phyloP scores from a whole-genome alignment of 2,888 invertebrate species.

The Drosophila meridionalis region DNA sequence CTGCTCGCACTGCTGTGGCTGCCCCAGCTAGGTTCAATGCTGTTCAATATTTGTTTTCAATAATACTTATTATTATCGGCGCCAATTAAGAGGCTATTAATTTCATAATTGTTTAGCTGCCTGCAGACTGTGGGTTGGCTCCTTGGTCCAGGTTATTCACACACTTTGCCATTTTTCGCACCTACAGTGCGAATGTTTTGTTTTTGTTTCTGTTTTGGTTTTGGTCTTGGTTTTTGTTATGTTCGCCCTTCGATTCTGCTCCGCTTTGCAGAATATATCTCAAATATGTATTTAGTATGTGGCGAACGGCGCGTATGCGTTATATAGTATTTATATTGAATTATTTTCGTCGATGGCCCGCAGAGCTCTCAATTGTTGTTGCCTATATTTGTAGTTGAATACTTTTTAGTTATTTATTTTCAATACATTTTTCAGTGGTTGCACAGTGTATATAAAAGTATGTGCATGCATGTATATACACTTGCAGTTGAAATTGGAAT shows the following conservation, averaged over 20 bases:
- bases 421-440: not conserved
- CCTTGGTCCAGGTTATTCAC: slow-evolving; percentile 75
- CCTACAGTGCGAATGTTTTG: slow-evolving; percentile 32
- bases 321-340: slow-evolving; percentile 30
- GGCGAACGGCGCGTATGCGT: slow-evolving; percentile 12
- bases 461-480: not conserved
- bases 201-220: too few species aligned
- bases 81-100: slow-evolving; percentile 74
- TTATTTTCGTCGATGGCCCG: slow-evolving; percentile 42
- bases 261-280: slow-evolving; percentile 9
- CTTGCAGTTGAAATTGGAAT: not conserved
- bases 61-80: slow-evolving; percentile 46
- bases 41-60: slow-evolving; percentile 56
- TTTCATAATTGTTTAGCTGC: slow-evolving; percentile 71
- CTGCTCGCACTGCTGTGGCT: slow-evolving; percentile 6
- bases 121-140: slow-evolving; percentile 26
- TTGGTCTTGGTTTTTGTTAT: slow-evolving; percentile 7
- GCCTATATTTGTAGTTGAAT: slow-evolving; percentile 34
- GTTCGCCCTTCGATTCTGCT: slow-evolving; percentile 28
- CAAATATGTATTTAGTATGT: not conserved
- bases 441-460: not conserved
- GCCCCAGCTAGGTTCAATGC: slow-evolving; percentile 55
- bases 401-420: slow-evolving; percentile 29
- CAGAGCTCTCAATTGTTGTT: slow-evolving; percentile 28
- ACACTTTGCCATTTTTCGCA: slow-evolving; percentile 59